Base-by-base conservation (phyloP, 2,888 invertebrate species). In the Dichetophora obliterata region DNA sequence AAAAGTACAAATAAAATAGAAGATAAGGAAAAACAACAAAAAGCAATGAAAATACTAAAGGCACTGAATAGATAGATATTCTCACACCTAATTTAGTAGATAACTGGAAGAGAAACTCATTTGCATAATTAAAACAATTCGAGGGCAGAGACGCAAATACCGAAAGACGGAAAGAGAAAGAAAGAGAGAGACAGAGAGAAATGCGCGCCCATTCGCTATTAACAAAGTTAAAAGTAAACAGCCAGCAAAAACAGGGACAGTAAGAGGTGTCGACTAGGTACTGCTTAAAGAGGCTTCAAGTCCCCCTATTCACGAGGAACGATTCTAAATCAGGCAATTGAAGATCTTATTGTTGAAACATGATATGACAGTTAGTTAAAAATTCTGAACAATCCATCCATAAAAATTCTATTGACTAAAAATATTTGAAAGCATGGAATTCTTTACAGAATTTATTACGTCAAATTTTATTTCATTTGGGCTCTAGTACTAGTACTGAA, bases 41-140 rank as follows among this genome's bases (percentile, higher is more conserved):
- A 85, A 84, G 85, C 84, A 22, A 24, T 9, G 22, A 65, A 34
- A 43, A 27, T 48, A 66, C 19, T 66, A 37, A 24, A 66, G 50
- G 24, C 59, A 70, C 19, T 54, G 52, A 70, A 43, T 48, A 22
- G n/a, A n/a, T 22, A 54, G 66, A 43, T 85, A 84, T 85, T 85
- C 85, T 85, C 85, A 85, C 85, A 85, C 85, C 85, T 84, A 85
- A 84, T 85, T 85, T 82, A 81, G 52, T 65, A 34, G 69, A 75
- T 75, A 78, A 72, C 24, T 68, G 37, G 68, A 37, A 54, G 14
- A 43, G 14, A 43, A 11, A 48, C 84, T 85, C 83, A 84, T 84
- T 84, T 84, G 84, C 84, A 84, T 84, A 85, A 77, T 69, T 77
- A 48, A 61, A 73, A 73, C 71, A 22, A 31, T 71, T 59, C 37